A percentile compares a stretch with the other conserved stretches of the same genome.
phyloP scores from a whole-genome alignment of 1,140 invertebrate genomes.

The Hylaeus volcanicus region DNA sequence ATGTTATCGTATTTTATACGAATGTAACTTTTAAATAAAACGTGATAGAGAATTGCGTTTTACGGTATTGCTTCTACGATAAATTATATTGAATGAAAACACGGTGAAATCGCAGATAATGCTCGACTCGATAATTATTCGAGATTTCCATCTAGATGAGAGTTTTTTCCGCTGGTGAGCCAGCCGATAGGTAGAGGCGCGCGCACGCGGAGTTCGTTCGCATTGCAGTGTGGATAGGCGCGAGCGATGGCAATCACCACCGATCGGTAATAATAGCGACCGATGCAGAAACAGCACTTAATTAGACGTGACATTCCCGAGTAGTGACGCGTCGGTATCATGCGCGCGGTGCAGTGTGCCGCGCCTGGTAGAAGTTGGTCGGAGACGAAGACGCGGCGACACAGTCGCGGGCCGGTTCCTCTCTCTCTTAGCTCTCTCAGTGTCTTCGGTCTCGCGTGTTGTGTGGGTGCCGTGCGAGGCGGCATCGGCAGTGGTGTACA shows the following conservation, averaged over 20 bases:
- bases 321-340: constrained; percentile 54
- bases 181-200: neutral
- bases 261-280: constrained; percentile 47
- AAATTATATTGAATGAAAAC: no score
- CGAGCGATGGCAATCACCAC: constrained; percentile 7
- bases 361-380: constrained; percentile 37
- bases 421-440: constrained; percentile 27
- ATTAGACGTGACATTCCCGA: constrained; percentile 56
- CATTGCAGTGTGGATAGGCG: neutral
- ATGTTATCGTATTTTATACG: no score
- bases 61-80: no score
- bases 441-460: constrained; percentile 41
- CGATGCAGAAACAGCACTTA: constrained; percentile 38
- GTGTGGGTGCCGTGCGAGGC: constrained; percentile 32
- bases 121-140: no score
- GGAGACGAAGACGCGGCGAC: constrained; percentile 47
- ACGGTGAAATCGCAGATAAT: no score
- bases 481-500: constrained; percentile 37
- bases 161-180: no score
- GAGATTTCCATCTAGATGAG: no score
- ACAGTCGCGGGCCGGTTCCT: constrained; percentile 44
- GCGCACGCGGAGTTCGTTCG: neutral
- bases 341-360: constrained; percentile 26
- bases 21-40: no score
- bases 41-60: no score